These are phyloP conservation scores for Zaprionus lineosus DNA, from an alignment of 2,888 invertebrate genomes.

Conservation along the genomic window DNA sequence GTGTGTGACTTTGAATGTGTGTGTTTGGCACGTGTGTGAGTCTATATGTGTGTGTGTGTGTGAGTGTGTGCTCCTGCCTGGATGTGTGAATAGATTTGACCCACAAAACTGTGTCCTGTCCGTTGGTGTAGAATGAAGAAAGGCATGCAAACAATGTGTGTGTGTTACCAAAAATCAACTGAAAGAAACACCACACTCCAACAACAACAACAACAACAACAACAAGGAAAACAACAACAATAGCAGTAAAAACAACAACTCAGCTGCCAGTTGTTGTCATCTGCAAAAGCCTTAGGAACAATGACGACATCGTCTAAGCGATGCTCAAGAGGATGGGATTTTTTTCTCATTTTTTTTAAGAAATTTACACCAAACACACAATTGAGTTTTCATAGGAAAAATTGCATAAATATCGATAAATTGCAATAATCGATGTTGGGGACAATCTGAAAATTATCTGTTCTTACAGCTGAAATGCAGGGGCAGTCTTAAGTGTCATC, in stretches of 20 bases:
- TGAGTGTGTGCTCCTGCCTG: conserved; percentile 6
- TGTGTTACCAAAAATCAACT: conserved; percentile 45
- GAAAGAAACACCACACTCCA: conserved; percentile 16
- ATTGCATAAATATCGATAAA: too few relatives aligned
- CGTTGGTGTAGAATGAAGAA: conserved; percentile 21
- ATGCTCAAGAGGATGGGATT: not conserved
- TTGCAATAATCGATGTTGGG: too few relatives aligned
- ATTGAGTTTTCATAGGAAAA: too few relatives aligned
- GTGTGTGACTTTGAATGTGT: conserved; percentile 2
- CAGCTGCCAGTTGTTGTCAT: conserved; percentile 15
- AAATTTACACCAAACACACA: not conserved
- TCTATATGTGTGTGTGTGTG: conserved; percentile 8
- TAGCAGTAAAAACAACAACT: not conserved
- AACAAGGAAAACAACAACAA: too few relatives aligned
- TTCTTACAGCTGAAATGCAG: too few relatives aligned
- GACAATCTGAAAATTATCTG: too few relatives aligned
- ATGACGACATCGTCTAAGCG: conserved; percentile 14
- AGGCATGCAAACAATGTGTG: conserved; percentile 41
- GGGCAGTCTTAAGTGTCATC: too few relatives aligned
- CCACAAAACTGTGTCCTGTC: conserved; percentile 21
- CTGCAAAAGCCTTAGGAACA: not conserved
- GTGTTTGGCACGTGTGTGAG: conserved; percentile 18
- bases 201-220: too few relatives aligned
- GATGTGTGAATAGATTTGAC: conserved; percentile 9
- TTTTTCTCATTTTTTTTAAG: not conserved